phyloP scores from a whole-genome alignment of 2,113 vertebrate genomes.

The Nycticryphes semicollaris region DNA sequence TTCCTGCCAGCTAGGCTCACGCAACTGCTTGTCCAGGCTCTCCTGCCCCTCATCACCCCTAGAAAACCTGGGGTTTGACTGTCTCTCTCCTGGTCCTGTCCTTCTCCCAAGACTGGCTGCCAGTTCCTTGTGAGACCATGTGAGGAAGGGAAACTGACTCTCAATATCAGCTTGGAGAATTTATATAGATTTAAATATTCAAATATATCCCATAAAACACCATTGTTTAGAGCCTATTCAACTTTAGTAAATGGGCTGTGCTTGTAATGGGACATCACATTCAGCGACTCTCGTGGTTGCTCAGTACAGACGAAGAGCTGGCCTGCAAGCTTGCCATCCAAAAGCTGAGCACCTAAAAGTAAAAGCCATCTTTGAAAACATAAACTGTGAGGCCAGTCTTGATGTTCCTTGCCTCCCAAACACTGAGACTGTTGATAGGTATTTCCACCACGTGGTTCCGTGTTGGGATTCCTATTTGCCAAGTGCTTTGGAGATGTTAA shows the following conservation, averaged over 20 bases:
- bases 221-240: neutral
- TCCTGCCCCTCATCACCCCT: neutral
- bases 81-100: neutral
- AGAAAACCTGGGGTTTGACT: neutral
- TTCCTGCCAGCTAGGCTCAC: neutral
- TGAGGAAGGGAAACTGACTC: neutral
- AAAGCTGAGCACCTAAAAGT: neutral
- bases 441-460: neutral
- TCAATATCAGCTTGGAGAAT: neutral
- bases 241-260: neutral
- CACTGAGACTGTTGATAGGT: neutral
- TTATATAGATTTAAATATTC: neutral
- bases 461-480: neutral
- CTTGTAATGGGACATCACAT: neutral
- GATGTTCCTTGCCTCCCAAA: neutral
- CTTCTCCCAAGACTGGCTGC: neutral
- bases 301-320: neutral
- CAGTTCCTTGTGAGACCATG: neutral
- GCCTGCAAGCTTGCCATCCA: neutral
- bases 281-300: rapidly evolving
- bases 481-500: neutral
- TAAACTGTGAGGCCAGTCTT: neutral
- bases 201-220: neutral
- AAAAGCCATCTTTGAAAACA: neutral
- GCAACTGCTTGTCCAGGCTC: neutral